Percentiles rank a stretch among this genome's conserved stretches.
These are phyloP conservation scores for Chiloscyllium punctatum DNA, from an alignment of 2,797 vertebrate species.

Conservation along the genomic window DNA sequence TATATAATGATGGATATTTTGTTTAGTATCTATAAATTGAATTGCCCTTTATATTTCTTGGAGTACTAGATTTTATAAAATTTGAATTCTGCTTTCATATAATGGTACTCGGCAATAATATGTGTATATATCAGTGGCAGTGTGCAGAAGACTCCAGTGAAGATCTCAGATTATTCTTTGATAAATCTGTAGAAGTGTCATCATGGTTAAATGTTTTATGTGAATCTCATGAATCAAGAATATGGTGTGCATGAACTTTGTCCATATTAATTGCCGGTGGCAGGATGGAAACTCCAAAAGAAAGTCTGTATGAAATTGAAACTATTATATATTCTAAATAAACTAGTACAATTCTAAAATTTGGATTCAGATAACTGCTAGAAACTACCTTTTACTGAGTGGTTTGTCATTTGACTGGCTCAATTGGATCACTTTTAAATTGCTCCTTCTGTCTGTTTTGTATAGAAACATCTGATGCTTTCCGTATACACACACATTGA, in stretches of 20 bases:
- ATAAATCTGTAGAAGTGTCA: not conserved
- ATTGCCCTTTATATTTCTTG: constrained; percentile 16
- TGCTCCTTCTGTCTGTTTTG: not conserved
- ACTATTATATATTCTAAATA: not conserved
- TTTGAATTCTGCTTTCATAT: constrained; percentile 22
- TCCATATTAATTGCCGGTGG: not conserved
- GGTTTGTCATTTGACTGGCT: constrained; percentile 6
- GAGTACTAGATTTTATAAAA: constrained; percentile 29
- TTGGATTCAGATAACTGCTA: not conserved
- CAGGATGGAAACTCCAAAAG: not conserved
- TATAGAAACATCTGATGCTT: not conserved
- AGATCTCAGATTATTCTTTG: not conserved
- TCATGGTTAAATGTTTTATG: not conserved
- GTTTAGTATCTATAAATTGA: not conserved
- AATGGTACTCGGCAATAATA: not conserved
- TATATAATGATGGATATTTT: not conserved
- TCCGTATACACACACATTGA: not conserved
- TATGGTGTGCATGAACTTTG: not conserved
- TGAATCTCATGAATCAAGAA: not conserved
- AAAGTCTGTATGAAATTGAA: not conserved
- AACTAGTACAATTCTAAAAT: not conserved
- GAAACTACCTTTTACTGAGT: not conserved
- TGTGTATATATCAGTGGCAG: not conserved
- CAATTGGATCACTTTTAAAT: not conserved
- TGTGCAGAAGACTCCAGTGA: not conserved